Evolutionary conservation across 1,140 invertebrate genomes (phyloP).

Genomic region (Zaprionus kolodkinae): DNA sequence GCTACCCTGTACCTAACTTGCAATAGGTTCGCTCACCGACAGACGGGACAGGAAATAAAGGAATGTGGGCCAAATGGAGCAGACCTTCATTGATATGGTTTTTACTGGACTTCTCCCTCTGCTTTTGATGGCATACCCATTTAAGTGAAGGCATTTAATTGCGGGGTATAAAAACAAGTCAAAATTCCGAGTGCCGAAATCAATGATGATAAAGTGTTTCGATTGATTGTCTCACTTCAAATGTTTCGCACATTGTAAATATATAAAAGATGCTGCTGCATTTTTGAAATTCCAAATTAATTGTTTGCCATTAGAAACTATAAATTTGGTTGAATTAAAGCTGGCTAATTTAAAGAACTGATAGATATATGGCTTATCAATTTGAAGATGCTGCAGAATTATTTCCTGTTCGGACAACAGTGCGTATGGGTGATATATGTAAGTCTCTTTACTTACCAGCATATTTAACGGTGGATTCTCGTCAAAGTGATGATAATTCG

Average conservation of each 20-base stretch:
- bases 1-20: background rate
- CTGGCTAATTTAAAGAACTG: background rate
- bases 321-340: background rate
- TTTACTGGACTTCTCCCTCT: too few species aligned
- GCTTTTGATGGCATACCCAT: background rate
- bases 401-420: background rate
- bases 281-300: constrained; percentile 3
- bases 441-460: constrained; percentile 84
- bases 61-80: too few species aligned
- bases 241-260: background rate
- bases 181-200: constrained; percentile 23
- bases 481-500: constrained; percentile 86
- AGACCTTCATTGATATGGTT: too few species aligned
- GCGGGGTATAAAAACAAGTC: background rate
- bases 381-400: too few species aligned
- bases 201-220: constrained; percentile 56
- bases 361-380: background rate
- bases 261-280: constrained; percentile 5
- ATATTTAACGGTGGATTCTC: constrained; percentile 86
- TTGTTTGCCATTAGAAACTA: constrained; percentile 3
- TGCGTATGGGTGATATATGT: background rate
- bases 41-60: too few species aligned
- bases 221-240: constrained; percentile 53
- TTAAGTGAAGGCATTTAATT: background rate
- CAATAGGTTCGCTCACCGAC: background rate